Percentiles rank a stretch among this genome's conserved stretches.
Evolutionary conservation across 1,140 invertebrate species (phyloP).

Genomic region (Alviniconcha marisindica): DNA sequence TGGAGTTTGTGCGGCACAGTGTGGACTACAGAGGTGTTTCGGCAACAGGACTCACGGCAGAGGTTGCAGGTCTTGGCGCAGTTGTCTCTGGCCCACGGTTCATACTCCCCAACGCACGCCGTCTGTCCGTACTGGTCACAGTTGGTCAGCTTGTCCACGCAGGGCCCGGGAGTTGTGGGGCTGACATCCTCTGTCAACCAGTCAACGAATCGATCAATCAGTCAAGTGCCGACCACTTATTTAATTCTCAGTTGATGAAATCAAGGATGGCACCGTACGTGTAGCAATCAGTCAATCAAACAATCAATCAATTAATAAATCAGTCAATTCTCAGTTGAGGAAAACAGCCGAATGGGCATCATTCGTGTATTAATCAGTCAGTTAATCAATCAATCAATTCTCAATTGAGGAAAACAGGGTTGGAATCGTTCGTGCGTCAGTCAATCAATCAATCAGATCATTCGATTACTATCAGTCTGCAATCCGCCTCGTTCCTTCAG

Average conservation of each 20-base stretch:
- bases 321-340: not conserved
- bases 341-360: too few relatives aligned
- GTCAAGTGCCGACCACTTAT: not conserved
- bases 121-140: slow-evolving; percentile 53
- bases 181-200: not conserved
- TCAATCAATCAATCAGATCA: too few relatives aligned
- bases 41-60: slow-evolving; percentile 41
- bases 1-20: not conserved
- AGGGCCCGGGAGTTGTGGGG: not conserved
- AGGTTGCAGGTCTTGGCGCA: slow-evolving; percentile 58
- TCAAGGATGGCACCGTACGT: not conserved
- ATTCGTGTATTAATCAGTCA: too few relatives aligned
- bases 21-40: not conserved
- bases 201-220: not conserved
- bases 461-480: too few relatives aligned
- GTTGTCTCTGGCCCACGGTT: slow-evolving; percentile 60
- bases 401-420: too few relatives aligned
- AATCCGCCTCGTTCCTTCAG: too few relatives aligned
- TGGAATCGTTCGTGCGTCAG: too few relatives aligned
- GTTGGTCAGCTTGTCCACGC: slow-evolving; percentile 44
- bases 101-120: slow-evolving; percentile 51
- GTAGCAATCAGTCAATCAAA: not conserved
- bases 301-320: not conserved
- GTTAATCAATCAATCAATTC: too few relatives aligned
- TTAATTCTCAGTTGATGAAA: too few relatives aligned